phyloP scores from a whole-genome alignment of 2,888 invertebrate species.

The Hedya salicella region DNA sequence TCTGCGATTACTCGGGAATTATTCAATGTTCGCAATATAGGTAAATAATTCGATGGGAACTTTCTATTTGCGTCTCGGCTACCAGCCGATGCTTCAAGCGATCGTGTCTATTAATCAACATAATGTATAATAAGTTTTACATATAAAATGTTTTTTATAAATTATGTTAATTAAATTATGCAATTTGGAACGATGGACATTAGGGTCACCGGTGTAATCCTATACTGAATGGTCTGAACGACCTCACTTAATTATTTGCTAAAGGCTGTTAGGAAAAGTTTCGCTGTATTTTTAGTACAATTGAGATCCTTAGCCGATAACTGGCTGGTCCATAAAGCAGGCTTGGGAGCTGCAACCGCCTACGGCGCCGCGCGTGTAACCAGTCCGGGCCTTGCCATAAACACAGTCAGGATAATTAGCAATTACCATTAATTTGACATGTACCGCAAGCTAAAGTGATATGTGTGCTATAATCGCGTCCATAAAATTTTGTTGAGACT shows the following conservation, averaged over 20 bases:
- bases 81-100: slow-evolving; percentile 20
- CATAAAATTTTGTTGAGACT: slow-evolving; percentile 12
- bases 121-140: slow-evolving; percentile 23
- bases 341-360: neutral
- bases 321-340: slow-evolving; percentile 16
- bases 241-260: slow-evolving; percentile 6
- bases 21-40: slow-evolving; percentile 41
- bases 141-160: slow-evolving; percentile 30
- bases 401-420: slow-evolving; percentile 48
- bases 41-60: slow-evolving; percentile 26
- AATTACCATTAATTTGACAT: slow-evolving; percentile 34
- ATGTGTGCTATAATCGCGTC: slow-evolving; percentile 29
- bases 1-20: slow-evolving; percentile 71
- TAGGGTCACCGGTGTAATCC: slow-evolving; percentile 34
- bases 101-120: slow-evolving; percentile 24
- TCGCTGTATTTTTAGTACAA: slow-evolving; percentile 12
- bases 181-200: slow-evolving; percentile 34
- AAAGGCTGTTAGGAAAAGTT: slow-evolving; percentile 13
- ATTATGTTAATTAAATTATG: slow-evolving; percentile 41
- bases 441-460: slow-evolving; percentile 32
- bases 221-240: slow-evolving; percentile 7
- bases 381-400: slow-evolving; percentile 46
- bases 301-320: slow-evolving; percentile 20
- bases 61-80: slow-evolving; percentile 34
- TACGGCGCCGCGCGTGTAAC: slow-evolving; percentile 36